Percentiles rank a stretch among this genome's conserved stretches.
Evolutionary conservation across 1,140 invertebrate species (phyloP).

Genomic region (Chironomus tepperi): DNA sequence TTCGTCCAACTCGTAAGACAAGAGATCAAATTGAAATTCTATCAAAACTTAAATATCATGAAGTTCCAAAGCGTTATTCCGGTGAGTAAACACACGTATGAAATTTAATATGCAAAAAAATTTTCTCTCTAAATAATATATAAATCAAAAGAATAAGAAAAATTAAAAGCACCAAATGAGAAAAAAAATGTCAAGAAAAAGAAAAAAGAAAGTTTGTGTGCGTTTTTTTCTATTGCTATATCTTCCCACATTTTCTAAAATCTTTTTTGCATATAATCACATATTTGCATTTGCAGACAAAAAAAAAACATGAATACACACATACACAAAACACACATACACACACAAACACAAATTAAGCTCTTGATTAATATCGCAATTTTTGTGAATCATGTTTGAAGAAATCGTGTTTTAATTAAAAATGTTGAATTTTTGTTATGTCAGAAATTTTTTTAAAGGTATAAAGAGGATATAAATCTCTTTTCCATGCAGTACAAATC

Average conservation of each 20-base stretch:
- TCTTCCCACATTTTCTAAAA: no score
- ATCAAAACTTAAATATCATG: neutral
- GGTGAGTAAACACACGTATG: neutral
- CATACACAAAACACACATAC: neutral
- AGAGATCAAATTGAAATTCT: conserved; percentile 2
- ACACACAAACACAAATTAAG: no score
- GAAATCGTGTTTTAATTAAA: no score
- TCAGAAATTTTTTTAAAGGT: no score
- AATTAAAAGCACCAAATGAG: conserved; percentile 1
- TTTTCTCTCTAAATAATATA: neutral
- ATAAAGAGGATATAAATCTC: no score
- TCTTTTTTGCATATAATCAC: no score
- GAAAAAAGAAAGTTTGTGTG: neutral
- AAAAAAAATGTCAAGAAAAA: conserved; percentile 12
- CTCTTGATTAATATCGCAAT: no score
- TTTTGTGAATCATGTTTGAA: no score
- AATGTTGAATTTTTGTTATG: no score
- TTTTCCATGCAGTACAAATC: no score
- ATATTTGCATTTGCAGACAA: no score
- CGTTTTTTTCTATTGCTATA: neutral
- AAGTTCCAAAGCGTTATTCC: neutral
- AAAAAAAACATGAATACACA: neutral
- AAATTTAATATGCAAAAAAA: neutral
- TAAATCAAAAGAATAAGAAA: neutral
- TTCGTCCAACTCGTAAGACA: neutral